Conservation (phyloP, 2,797 vertebrate genomes). For the Cossypha polioptera region DNA sequence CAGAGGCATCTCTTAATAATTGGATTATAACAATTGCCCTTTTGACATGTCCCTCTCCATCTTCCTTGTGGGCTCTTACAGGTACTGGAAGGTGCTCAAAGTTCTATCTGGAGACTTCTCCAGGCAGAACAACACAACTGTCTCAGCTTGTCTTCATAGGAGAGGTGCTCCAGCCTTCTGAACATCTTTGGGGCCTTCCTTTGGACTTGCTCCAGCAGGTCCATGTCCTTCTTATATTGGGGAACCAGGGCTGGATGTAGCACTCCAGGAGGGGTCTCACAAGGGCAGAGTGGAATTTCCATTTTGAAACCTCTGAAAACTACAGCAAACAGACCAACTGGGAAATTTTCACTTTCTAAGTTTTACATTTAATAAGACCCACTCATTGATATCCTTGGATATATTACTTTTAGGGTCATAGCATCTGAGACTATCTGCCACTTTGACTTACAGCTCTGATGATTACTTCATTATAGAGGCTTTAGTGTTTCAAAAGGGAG, state of each 20-base stretch:
- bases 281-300: neutral
- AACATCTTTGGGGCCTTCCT: neutral
- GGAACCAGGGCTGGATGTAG: neutral
- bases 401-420: neutral
- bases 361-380: neutral
- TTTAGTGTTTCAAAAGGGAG: neutral
- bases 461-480: neutral
- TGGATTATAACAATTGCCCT: neutral
- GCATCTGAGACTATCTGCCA: neutral
- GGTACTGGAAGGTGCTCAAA: neutral
- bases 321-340: neutral
- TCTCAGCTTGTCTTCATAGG: neutral
- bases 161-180: neutral
- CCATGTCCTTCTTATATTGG: neutral
- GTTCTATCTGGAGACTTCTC: neutral
- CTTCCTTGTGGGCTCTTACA: neutral
- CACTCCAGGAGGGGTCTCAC: neutral
- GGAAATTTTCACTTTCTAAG: neutral
- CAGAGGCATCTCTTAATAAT: neutral
- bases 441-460: neutral
- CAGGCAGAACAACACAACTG: neutral
- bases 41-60: neutral
- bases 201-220: neutral
- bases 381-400: neutral
- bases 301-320: neutral